These are phyloP conservation scores for Brachyistius frenatus DNA, from an alignment of 2,113 vertebrate genomes.

Conservation along the genomic window DNA sequence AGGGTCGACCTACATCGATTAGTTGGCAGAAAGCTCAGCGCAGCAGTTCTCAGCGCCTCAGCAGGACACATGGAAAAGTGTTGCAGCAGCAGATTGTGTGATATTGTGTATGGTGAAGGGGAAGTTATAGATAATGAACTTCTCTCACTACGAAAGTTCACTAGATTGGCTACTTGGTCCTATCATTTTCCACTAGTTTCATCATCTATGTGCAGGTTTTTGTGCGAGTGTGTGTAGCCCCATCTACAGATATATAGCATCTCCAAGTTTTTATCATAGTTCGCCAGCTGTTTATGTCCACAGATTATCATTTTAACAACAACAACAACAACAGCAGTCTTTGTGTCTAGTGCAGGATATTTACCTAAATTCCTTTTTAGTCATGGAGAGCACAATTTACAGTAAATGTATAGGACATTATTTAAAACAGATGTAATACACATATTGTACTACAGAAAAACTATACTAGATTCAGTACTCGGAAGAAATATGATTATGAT, in stretches of 20 bases:
- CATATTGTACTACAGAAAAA: background rate
- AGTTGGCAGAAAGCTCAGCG: background rate
- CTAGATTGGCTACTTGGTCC: constrained; percentile 1
- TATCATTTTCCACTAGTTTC: constrained; percentile 6
- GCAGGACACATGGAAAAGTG: constrained; percentile 20
- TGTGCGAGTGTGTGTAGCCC: background rate
- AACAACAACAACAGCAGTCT: background rate
- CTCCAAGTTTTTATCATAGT: background rate
- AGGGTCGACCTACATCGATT: background rate
- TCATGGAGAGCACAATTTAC: background rate
- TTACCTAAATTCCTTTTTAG: background rate
- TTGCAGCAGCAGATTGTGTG: constrained; percentile 38
- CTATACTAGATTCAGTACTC: background rate
- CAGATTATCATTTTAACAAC: background rate
- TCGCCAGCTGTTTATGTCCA: background rate
- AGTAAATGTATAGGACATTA: background rate
- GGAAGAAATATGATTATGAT: background rate
- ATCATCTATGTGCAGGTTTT: constrained; percentile 3
- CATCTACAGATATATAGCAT: background rate
- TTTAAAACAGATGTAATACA: background rate
- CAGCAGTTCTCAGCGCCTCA: constrained; percentile 30
- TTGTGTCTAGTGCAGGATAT: background rate
- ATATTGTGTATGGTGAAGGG: constrained; percentile 2
- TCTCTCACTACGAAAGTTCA: background rate
- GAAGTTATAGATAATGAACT: constrained; percentile 24